A percentile compares a stretch with the other conserved stretches of the same genome.
phyloP scores from a whole-genome alignment of 2,888 invertebrate genomes.

The Amiota minor region DNA sequence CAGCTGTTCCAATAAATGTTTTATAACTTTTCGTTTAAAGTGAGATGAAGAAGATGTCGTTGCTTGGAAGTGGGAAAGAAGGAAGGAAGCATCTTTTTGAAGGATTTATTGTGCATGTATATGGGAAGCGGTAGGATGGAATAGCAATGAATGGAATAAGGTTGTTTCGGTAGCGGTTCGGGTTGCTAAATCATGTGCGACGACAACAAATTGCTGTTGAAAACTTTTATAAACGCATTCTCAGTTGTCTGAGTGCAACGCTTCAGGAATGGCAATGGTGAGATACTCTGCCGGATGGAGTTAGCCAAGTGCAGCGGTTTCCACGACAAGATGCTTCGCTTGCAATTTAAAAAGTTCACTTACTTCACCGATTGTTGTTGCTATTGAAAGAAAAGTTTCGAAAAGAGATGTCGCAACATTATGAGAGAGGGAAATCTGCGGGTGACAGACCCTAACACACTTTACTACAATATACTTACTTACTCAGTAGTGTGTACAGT shows the following conservation, averaged over 20 bases:
- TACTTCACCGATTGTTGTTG: background rate
- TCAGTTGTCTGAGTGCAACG: conserved; percentile 12
- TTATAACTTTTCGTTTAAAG: conserved; percentile 46
- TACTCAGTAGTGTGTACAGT: background rate
- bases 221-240: conserved; percentile 60
- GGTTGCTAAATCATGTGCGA: conserved; percentile 47
- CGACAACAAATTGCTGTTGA: conserved; percentile 56
- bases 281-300: too few species aligned
- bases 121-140: too few species aligned
- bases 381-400: conserved; percentile 6
- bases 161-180: background rate
- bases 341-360: conserved; percentile 13
- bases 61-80: background rate
- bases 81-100: background rate
- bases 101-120: background rate
- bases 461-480: background rate
- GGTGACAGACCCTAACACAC: background rate
- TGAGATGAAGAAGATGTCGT: background rate
- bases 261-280: too few species aligned
- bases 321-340: background rate
- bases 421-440: too few species aligned
- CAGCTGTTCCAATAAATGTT: conserved; percentile 63
- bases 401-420: too few species aligned
- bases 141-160: too few species aligned
- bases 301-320: background rate